Base-by-base conservation (phyloP, 2,797 vertebrate species). In the Acanthurus lineatus region DNA sequence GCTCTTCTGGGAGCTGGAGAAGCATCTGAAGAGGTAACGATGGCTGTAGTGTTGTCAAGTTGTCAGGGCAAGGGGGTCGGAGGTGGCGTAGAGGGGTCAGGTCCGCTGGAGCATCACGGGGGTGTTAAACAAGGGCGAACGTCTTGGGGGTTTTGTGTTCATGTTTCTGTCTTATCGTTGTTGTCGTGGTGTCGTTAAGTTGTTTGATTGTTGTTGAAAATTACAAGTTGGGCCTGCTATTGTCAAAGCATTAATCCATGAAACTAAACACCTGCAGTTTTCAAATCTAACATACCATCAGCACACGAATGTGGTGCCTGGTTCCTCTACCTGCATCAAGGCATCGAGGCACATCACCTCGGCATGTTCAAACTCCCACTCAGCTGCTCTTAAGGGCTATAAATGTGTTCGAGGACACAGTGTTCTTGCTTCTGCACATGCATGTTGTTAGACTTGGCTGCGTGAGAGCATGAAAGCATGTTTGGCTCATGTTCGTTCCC, bases 1-100 rank as follows among this genome's bases (percentile, higher is more conserved):
- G 86, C 84, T 94, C 86, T 93, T 94, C 90, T 94, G 92, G 92
- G 93, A 95, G 77, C 92, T 95, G 87, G 92, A 94, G 90, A 91
- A 90, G 74, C 92, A 93, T 89, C 89, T 93, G 81, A 93, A 92
- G 90, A 95, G 93, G 94, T 94, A 92, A 92, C 47, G 40, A 78
- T 79, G 69, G 59, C 83, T 82, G 81, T 74, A 38, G 70, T 81
- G 78, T 78, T 80, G 74, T 89, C 79, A 66, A n/a, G 44, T 67
- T 47, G 48, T 74, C 15, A 4, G 44, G 28, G 28, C 28, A 32
- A 32, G 28, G 73, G 72, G 63, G 17, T 51, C 2, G 2, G 16
- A 2, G 1, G 17, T 5, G 38, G 61, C n/a, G 28, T 56, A 25
- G 58, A 0, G 60, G 61, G 54, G 44, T 47, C 9, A 9, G 9